Percentiles rank a stretch among this genome's conserved stretches.
Evolutionary conservation across 2,113 vertebrate genomes (phyloP).

Genomic region (Alectura lathami): DNA sequence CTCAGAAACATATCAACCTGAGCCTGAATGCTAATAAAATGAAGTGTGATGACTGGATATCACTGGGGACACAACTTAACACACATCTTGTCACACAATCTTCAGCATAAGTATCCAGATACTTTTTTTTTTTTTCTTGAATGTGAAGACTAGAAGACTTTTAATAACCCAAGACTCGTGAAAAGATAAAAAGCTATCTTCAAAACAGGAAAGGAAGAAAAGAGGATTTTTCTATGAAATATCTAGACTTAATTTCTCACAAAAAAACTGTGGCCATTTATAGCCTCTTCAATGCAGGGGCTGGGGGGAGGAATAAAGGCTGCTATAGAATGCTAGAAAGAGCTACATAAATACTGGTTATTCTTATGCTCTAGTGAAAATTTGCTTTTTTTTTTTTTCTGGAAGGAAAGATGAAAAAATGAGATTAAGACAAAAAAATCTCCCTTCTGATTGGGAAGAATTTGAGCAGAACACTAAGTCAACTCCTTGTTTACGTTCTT

Average conservation of each 20-base stretch:
- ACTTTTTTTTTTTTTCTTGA: background rate
- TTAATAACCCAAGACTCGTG: background rate
- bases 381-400: background rate
- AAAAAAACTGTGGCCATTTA: background rate
- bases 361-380: background rate
- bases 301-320: background rate
- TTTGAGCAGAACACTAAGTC: background rate
- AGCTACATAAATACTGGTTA: background rate
- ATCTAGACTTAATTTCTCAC: background rate
- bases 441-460: background rate
- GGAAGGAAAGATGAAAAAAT: background rate
- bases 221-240: background rate
- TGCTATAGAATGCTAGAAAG: background rate
- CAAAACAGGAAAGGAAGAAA: background rate
- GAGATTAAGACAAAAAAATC: background rate
- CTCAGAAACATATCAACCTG: constrained; percentile 60
- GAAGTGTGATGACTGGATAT: constrained; percentile 20
- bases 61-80: background rate
- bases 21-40: constrained; percentile 55
- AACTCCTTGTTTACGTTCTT: background rate
- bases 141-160: background rate
- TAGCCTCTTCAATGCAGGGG: background rate
- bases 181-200: background rate
- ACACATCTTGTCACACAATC: background rate
- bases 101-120: background rate